Base-by-base conservation (phyloP, 2,113 vertebrate species). In the Neotoma lepida region DNA sequence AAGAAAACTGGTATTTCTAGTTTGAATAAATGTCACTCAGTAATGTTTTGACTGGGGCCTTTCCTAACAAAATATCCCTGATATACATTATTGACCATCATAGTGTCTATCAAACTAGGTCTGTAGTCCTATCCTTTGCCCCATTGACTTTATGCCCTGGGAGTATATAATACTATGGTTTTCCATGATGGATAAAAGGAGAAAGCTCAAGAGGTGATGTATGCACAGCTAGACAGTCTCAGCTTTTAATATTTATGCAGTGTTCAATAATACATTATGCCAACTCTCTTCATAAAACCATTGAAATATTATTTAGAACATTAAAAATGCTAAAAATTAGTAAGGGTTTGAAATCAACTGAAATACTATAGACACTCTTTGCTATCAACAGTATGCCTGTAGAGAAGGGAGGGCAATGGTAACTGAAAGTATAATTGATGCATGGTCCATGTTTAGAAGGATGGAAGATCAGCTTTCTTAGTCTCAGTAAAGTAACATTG, bases 291-390 rank as follows among this genome's bases (percentile, higher is more conserved):
- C 82, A 80, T 73, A 28, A 87, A 88, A 77, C 10, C 22, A 63
- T 61, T 91, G n/a, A 46, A 86, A 49, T 61, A 44, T 4, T 91
- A 9, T 86, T 86, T 78, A 63, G 68, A 51, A 30, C 46, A 89
- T 82, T 86, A 73, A 41, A 92, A 92, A 86, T 33, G 4, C 49
- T 81, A 86, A 76, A 96, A 81, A 28, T 35, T 33, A 95, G 58
- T 2, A 81, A 39, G 71, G 71, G 2, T 91, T 86, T 85, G 46
- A 89, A 90, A 84, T 39, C 66, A 77, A 24, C 44, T 56, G 46
- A 90, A 81, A 70, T 95, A 87, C 46, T 77, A 89, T 89, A 87
- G 46, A 78, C 4, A 85, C 5, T 84, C 39, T 51, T 66, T 63
- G 33, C 39, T 28, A 44, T 39, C 22, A 86, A 77, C 2, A 76